Percentiles rank a stretch among this genome's conserved stretches.
phyloP scores from a whole-genome alignment of 2,113 vertebrate species.

The Rhinoderma darwinii region DNA sequence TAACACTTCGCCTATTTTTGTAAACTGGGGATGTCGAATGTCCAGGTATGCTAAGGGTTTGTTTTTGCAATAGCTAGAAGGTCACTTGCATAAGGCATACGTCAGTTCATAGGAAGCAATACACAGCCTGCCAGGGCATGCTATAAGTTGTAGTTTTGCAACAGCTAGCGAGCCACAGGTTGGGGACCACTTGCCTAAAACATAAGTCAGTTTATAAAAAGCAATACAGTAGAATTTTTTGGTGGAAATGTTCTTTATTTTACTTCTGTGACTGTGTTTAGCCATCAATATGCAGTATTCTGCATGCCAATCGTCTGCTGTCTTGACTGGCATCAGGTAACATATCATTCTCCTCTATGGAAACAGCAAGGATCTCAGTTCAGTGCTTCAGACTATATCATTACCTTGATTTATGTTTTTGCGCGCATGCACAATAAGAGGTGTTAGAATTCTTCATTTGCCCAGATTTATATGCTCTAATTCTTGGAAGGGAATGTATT shows the following conservation, averaged over 20 bases:
- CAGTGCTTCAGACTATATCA: neutral
- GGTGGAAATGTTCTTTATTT: neutral
- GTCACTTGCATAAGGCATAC: no score
- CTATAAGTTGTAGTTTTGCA: no score
- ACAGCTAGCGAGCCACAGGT: no score
- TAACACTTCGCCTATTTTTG: no score
- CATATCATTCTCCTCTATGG: neutral
- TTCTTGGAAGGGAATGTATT: slow-evolving; percentile 14
- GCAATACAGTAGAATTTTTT: no score
- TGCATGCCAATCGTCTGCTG: neutral
- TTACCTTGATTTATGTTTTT: neutral
- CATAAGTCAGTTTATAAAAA: neutral
- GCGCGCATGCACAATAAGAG: neutral
- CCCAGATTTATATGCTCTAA: slow-evolving; percentile 17
- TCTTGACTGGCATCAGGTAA: neutral
- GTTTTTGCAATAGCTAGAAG: no score
- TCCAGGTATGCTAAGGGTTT: no score
- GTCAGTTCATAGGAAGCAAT: no score
- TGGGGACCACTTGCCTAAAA: no score
- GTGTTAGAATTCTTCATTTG: slow-evolving; percentile 3
- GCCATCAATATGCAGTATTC: neutral
- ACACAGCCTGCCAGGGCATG: no score
- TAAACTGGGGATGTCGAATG: no score
- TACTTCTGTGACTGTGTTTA: neutral
- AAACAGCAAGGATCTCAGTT: neutral